Evolutionary conservation across 2,797 vertebrate genomes (phyloP).

Genomic region (Antrozous pallidus): DNA sequence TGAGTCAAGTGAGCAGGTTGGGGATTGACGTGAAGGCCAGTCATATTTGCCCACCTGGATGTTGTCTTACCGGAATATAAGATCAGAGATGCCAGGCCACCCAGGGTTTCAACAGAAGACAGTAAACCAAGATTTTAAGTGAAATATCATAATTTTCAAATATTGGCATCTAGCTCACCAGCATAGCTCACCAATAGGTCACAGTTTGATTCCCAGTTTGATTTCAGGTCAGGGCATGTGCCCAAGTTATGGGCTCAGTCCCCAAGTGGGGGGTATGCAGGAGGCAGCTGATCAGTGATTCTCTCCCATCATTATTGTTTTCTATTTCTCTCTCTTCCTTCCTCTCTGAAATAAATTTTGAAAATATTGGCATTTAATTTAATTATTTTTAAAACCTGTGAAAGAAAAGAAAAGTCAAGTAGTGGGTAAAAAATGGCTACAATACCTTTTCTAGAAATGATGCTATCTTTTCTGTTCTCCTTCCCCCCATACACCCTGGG

Average conservation of each 20-base stretch:
- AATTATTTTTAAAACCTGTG: background rate
- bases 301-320: too few species aligned
- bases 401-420: background rate
- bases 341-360: too few species aligned
- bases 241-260: too few species aligned
- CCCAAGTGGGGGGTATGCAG: too few species aligned
- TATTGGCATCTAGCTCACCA: background rate
- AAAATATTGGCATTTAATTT: background rate
- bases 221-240: too few species aligned
- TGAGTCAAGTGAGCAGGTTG: background rate
- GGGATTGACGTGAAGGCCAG: background rate
- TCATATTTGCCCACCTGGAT: background rate
- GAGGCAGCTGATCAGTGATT: too few species aligned
- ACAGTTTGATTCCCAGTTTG: too few species aligned
- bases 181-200: too few species aligned
- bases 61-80: background rate
- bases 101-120: background rate
- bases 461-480: background rate
- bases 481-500: fast-evolving
- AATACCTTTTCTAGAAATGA: background rate
- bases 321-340: too few species aligned
- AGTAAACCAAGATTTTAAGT: background rate
- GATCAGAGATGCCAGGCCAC: background rate
- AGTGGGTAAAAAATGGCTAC: background rate
- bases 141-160: background rate